Evolutionary conservation across 2,113 vertebrate species (phyloP).

Genomic region (Patagioenas fasciata): DNA sequence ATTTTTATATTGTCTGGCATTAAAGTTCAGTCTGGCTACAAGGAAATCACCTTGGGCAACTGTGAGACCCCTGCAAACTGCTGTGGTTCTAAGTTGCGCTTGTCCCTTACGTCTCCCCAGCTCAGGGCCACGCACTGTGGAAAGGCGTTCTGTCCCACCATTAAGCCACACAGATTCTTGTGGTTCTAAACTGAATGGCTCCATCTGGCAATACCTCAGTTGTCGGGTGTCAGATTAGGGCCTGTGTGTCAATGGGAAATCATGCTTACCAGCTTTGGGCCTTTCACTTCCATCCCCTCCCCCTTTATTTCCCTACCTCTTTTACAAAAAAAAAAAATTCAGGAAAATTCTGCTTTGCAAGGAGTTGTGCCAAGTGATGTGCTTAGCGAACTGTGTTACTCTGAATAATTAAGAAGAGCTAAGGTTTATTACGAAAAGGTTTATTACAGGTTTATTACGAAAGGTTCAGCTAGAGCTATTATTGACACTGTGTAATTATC

Average conservation of each 20-base stretch:
- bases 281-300: background rate
- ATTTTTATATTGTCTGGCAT: background rate
- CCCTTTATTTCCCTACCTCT: background rate
- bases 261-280: background rate
- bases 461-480: background rate
- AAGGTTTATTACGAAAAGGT: background rate
- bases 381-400: background rate
- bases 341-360: background rate
- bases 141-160: background rate
- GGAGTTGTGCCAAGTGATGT: constrained; percentile 14
- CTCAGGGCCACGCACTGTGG: background rate
- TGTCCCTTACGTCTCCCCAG: background rate
- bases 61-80: rapidly evolving
- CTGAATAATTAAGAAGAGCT: constrained; percentile 3
- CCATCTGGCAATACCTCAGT: background rate
- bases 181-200: background rate
- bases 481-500: background rate
- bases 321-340: background rate
- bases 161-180: background rate
- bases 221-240: background rate
- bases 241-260: background rate
- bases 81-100: background rate
- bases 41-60: background rate
- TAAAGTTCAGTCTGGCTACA: background rate
- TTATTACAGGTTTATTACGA: background rate